phyloP scores from a whole-genome alignment of 1,140 invertebrate species.

The Acromyrmex charruanus region DNA sequence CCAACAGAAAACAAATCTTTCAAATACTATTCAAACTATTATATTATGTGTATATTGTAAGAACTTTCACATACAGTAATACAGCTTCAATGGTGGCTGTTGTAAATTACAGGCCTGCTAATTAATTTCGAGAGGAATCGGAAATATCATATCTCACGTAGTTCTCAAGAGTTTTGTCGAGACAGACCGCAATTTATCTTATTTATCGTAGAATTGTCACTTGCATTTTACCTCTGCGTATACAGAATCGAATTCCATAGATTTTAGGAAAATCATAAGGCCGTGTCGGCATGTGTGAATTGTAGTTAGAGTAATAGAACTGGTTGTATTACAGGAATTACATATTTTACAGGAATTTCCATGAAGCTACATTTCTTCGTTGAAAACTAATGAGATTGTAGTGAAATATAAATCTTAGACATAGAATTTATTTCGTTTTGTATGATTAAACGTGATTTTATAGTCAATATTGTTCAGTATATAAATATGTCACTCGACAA shows the following conservation, averaged over 20 bases:
- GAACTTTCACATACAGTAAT: slow-evolving; percentile 31
- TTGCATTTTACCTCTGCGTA: slow-evolving; percentile 1
- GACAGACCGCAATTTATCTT: slow-evolving; percentile 28
- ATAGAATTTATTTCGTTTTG: neutral
- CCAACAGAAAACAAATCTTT: too few species aligned
- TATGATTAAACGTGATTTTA: neutral
- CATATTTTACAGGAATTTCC: slow-evolving; percentile 29
- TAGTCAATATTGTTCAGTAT: neutral
- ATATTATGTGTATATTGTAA: too few species aligned
- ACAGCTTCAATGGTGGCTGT: neutral
- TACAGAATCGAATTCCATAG: slow-evolving; percentile 32
- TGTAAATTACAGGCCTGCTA: slow-evolving; percentile 27
- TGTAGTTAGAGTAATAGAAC: slow-evolving; percentile 42
- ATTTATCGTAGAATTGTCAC: slow-evolving; percentile 41
- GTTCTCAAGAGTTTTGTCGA: slow-evolving; percentile 22
- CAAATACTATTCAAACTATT: too few species aligned
- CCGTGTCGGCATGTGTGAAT: neutral
- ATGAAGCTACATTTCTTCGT: neutral
- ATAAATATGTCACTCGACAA: neutral
- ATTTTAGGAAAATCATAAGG: neutral
- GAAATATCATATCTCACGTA: slow-evolving; percentile 35
- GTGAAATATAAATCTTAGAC: slow-evolving; percentile 1
- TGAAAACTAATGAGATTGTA: slow-evolving; percentile 9
- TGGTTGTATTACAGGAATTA: neutral
- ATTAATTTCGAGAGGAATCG: slow-evolving; percentile 36